Evolutionary conservation across 1,140 invertebrate genomes (phyloP).

Genomic region (Pseudobourletiella spinata): DNA sequence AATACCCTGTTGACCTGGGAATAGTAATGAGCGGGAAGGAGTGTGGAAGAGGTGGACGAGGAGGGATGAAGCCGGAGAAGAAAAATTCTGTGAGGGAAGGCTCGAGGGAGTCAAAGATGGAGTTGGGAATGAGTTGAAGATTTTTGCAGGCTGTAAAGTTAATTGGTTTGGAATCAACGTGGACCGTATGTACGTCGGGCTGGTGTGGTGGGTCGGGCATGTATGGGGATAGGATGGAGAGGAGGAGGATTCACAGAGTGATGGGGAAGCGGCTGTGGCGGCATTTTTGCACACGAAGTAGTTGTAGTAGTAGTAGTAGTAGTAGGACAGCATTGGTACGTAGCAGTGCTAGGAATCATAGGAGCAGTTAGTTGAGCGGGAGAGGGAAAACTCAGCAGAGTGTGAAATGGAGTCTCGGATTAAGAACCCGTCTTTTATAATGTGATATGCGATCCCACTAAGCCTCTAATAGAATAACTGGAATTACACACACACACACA

Average conservation of each 20-base stretch:
- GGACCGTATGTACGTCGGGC: too few relatives aligned
- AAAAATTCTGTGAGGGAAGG: constrained; percentile 9
- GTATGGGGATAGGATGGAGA: too few relatives aligned
- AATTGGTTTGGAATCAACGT: constrained; percentile 24
- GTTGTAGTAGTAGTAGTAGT: too few relatives aligned
- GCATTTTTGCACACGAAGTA: too few relatives aligned
- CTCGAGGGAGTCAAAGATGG: constrained; percentile 6
- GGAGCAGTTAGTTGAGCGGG: constrained; percentile 6
- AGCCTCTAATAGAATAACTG: not conserved
- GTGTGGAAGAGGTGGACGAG: constrained; percentile 1
- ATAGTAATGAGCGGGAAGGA: constrained; percentile 9
- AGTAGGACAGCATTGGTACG: too few relatives aligned
- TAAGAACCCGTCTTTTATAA: constrained; percentile 13
- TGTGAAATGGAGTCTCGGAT: constrained; percentile 22
- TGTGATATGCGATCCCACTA: constrained; percentile 1
- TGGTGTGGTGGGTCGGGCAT: too few relatives aligned
- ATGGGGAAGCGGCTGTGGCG: too few relatives aligned
- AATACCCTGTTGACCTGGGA: not conserved
- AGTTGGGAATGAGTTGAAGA: constrained; percentile 19
- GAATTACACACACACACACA: not conserved
- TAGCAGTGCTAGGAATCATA: not conserved
- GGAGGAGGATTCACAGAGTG: too few relatives aligned
- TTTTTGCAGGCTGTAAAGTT: constrained; percentile 25
- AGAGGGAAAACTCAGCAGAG: constrained; percentile 9
- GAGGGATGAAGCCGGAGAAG: not conserved